Evolutionary conservation across 2,888 invertebrate species (phyloP), one percentile per base, ranked within the genome.

Genomic region (Scaptomyza caliginosa): DNA sequence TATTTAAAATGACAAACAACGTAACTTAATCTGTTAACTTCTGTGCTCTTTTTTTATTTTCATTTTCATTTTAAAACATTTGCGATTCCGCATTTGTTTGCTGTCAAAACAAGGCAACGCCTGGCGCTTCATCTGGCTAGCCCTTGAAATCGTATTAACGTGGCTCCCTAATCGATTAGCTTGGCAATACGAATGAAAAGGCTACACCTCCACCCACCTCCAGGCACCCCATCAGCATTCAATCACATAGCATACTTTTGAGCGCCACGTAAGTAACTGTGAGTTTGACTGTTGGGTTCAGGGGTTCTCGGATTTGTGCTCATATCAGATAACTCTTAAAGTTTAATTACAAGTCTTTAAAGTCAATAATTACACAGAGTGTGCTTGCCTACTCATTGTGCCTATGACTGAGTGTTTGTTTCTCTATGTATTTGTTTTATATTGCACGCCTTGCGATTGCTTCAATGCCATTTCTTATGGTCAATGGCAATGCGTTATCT

Each of bases 191-290:
- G 4, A 16, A 16, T 36, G 17, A 45, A n/a, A 28, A 4, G 7
- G 7, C 10, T 8, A 19, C 26, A 38, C n/a, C 4, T 28, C 5
- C 39, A 38, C 4, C 1, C 10, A 19, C 39, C 30, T 5, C 1
- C 10, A 19, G 0, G 11, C 11, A 30, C 6, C 28, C 28, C 28
- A 30, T 3, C 16, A 11, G n/a, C 21, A 26, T 4, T n/a, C 5
- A 40, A 34, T 38, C 34, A 6, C 16, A 24, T 39, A 38, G 65
- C 70, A 69, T 69, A 63, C 36, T 50, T 46, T 57, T 57, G 17
- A n/a, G 69, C 11, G 23, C 32, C 16, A 16, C 21, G 10, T 8
- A n/a, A 17, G 24, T 2, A 13, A 39, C 2, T 32, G 26, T 4
- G 0, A n/a, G n/a, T 8, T 16, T 16, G 6, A 11, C 16, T 42